Conservation (phyloP, 2,797 vertebrate genomes). For the Tarsius wallacei region DNA sequence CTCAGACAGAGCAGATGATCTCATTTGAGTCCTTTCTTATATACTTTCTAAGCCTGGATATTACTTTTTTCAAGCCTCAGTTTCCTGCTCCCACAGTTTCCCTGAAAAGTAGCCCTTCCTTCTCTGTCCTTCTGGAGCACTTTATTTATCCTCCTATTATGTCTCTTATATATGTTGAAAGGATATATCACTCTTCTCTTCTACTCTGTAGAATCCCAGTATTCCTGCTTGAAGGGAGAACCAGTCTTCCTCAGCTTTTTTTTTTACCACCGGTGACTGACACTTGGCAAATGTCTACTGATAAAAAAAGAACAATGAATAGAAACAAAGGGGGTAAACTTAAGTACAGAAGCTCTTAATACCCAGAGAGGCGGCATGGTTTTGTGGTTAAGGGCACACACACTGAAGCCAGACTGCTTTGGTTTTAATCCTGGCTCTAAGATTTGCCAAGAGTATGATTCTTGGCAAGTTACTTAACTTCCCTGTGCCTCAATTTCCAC, state of each 20-base stretch:
- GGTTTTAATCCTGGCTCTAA: background rate
- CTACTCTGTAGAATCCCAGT: background rate
- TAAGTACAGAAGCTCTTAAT: background rate
- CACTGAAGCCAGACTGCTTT: background rate
- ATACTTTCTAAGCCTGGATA: background rate
- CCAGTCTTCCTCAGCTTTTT: background rate
- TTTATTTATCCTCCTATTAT: background rate
- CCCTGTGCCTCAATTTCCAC: background rate
- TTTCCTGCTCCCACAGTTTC: background rate
- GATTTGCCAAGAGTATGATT: background rate
- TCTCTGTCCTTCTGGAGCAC: background rate
- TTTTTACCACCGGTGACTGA: background rate
- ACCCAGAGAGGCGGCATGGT: background rate
- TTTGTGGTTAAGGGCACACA: background rate
- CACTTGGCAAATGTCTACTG: background rate
- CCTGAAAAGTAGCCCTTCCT: background rate
- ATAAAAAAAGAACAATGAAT: background rate
- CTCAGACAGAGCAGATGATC: fast-evolving
- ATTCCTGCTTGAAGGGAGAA: background rate
- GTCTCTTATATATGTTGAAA: background rate
- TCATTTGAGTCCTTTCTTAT: background rate
- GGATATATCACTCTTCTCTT: background rate
- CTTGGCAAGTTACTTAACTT: background rate
- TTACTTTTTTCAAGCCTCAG: background rate
- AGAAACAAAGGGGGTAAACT: background rate